Evolutionary conservation across 2,113 vertebrate species (phyloP).

Genomic region (Cebus imitator): DNA sequence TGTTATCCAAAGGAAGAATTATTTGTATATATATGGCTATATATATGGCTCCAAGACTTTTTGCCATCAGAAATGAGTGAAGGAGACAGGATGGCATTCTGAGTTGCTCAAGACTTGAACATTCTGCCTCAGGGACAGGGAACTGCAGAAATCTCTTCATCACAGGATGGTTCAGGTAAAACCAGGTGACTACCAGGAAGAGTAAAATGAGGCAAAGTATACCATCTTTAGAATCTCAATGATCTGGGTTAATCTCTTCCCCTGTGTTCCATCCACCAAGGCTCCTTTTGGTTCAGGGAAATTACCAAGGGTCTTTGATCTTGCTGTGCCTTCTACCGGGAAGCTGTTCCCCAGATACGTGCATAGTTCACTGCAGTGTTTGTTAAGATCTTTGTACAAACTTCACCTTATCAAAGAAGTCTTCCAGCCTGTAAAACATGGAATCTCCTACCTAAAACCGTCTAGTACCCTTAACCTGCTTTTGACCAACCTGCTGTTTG

Average conservation of each 20-base stretch:
- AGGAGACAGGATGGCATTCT: background rate
- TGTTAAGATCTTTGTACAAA: background rate
- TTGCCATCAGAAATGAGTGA: background rate
- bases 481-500: background rate
- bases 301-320: background rate
- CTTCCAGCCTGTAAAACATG: background rate
- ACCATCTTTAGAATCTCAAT: background rate
- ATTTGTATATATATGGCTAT: background rate
- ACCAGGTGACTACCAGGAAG: background rate
- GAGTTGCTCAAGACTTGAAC: background rate
- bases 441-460: background rate
- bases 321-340: background rate
- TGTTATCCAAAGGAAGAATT: background rate
- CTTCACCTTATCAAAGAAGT: background rate
- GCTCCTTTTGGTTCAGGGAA: background rate
- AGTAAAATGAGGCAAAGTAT: constrained; percentile 20
- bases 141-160: background rate
- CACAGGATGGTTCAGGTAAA: background rate
- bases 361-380: background rate
- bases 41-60: background rate
- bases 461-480: no score
- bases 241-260: background rate
- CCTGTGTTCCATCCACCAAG: background rate
- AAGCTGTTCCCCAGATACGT: background rate
- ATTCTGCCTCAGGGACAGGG: background rate